These are phyloP conservation scores for Rhingia rostrata DNA, from an alignment of 2,888 invertebrate species.

Conservation along the genomic window DNA sequence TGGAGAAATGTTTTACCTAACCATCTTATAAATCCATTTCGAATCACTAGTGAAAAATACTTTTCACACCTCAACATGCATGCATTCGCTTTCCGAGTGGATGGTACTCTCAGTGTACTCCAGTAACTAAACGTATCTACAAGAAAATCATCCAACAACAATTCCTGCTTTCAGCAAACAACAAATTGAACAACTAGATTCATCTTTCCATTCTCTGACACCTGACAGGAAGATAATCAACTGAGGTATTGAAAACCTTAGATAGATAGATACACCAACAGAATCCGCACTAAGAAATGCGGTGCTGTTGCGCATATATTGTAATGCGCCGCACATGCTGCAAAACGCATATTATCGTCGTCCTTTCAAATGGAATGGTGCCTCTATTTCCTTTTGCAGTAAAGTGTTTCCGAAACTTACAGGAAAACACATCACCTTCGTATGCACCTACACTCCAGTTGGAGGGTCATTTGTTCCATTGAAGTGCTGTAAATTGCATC, in stretches of 20 bases:
- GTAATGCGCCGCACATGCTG: background rate
- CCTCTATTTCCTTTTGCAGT: slow-evolving; percentile 53
- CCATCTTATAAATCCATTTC: background rate
- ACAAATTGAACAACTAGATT: slow-evolving; percentile 69
- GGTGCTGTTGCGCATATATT: background rate
- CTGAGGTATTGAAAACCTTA: slow-evolving; percentile 62
- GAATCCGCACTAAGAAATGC: background rate
- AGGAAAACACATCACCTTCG: slow-evolving; percentile 53
- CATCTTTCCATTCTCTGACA: slow-evolving; percentile 63
- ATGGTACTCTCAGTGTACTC: background rate
- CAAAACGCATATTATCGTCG: slow-evolving; percentile 33
- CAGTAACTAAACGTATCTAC: background rate
- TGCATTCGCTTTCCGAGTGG: slow-evolving; percentile 12
- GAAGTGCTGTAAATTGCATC: slow-evolving; percentile 71
- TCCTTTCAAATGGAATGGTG: slow-evolving; percentile 40
- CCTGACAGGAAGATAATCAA: slow-evolving; percentile 74
- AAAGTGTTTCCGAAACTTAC: slow-evolving; percentile 59
- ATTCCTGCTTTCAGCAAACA: slow-evolving; percentile 45
- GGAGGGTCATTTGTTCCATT: slow-evolving; percentile 70
- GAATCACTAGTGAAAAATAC: slow-evolving; percentile 50
- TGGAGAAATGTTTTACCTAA: background rate
- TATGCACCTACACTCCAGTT: slow-evolving; percentile 28
- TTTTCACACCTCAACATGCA: slow-evolving; percentile 34
- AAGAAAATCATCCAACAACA: slow-evolving; percentile 45
- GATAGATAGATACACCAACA: slow-evolving; percentile 12